phyloP scores from a whole-genome alignment of 2,113 vertebrate species.

The Erinaceus europaeus region DNA sequence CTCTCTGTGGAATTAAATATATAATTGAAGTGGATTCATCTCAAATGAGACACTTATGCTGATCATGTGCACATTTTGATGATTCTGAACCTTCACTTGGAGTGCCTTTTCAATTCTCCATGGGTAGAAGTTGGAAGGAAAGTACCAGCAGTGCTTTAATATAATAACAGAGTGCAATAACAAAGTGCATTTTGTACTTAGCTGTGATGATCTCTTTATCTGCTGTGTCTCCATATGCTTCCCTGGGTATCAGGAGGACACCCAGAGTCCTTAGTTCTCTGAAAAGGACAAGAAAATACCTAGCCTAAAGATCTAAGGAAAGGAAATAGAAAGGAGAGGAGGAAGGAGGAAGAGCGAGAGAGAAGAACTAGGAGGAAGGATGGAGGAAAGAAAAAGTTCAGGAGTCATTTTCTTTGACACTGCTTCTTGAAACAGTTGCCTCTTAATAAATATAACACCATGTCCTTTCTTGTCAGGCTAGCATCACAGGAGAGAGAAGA shows the following conservation, averaged over 20 bases:
- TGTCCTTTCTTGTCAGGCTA: too few species aligned
- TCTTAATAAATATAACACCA: too few species aligned
- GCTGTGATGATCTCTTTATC: constrained; percentile 60
- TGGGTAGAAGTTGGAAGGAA: constrained; percentile 5
- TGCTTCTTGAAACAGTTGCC: background rate
- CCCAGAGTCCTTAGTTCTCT: background rate
- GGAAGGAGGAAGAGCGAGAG: background rate
- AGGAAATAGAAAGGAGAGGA: constrained; percentile 55
- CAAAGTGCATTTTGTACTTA: constrained; percentile 58
- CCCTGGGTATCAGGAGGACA: constrained; percentile 26
- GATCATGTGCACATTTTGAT: constrained; percentile 54
- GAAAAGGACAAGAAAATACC: constrained; percentile 41
- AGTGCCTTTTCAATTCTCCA: constrained; percentile 60
- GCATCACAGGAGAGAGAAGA: too few species aligned
- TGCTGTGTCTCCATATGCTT: constrained; percentile 56
- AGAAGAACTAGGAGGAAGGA: accelerated
- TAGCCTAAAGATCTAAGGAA: constrained; percentile 49
- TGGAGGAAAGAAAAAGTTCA: background rate
- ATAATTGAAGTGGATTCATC: constrained; percentile 60
- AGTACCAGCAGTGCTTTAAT: constrained; percentile 46
- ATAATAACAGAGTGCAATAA: constrained; percentile 59
- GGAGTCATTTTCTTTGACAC: background rate
- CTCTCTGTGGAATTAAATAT: constrained; percentile 64
- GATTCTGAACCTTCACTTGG: constrained; percentile 45
- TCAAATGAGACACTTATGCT: constrained; percentile 49